A percentile compares a stretch with the other conserved stretches of the same genome.
phyloP scores from a whole-genome alignment of 2,797 vertebrate species.

The Gymnothorax reevesii region DNA sequence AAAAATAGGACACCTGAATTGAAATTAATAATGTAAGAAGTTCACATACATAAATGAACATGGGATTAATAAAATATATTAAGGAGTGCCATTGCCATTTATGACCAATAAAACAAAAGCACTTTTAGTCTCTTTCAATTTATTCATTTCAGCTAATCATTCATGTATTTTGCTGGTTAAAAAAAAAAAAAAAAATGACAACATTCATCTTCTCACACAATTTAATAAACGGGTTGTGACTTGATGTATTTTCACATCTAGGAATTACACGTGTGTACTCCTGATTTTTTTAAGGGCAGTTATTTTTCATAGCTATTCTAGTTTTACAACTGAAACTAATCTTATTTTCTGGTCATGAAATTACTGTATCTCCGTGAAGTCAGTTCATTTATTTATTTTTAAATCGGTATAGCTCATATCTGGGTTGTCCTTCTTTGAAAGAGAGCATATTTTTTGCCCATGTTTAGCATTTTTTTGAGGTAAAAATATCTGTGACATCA shows the following conservation, averaged over 20 bases:
- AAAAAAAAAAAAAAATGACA: not conserved
- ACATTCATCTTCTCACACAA: not conserved
- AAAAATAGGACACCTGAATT: conserved; percentile 27
- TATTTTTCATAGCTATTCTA: not conserved
- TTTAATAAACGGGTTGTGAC: not conserved
- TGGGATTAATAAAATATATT: conserved; percentile 24
- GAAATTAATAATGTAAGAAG: conserved; percentile 31
- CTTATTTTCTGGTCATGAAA: not conserved
- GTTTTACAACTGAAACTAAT: not conserved
- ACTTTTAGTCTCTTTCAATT: not conserved
- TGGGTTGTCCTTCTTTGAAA: not conserved
- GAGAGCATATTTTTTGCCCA: not conserved
- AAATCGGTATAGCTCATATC: not conserved
- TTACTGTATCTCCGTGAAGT: not conserved
- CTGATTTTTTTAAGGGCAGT: not conserved
- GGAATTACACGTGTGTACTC: not conserved
- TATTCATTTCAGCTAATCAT: not conserved
- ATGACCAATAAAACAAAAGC: conserved; percentile 20
- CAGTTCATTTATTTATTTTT: not conserved
- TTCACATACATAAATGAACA: conserved; percentile 28
- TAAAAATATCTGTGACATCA: not conserved
- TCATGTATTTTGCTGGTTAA: not conserved
- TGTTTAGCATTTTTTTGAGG: not conserved
- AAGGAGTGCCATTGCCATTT: conserved; percentile 19
- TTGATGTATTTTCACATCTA: not conserved